phyloP scores from a whole-genome alignment of 2,113 vertebrate genomes.

The Dasyprocta punctata region DNA sequence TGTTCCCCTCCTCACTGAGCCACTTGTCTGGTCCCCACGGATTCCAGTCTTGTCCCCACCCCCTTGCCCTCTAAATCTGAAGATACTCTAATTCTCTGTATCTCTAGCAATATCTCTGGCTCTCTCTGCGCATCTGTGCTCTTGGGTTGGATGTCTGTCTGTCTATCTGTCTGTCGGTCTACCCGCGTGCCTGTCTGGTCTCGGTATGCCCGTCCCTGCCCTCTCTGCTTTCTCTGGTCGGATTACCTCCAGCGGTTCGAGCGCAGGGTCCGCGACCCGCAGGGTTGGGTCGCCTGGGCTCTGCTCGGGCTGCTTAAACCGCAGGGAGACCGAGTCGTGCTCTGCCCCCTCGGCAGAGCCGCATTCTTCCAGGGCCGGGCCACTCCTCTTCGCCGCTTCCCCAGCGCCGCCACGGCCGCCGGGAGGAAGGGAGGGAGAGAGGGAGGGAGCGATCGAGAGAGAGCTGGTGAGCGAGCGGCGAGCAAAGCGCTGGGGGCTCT shows the following conservation, averaged over 20 bases:
- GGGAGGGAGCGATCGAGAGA: constrained; percentile 60
- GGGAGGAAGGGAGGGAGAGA: constrained; percentile 68
- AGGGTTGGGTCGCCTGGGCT: background rate
- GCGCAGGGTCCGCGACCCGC: background rate
- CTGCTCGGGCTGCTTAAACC: constrained; percentile 28
- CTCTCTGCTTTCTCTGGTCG: background rate
- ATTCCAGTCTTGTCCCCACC: background rate
- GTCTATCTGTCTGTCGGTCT: constrained; percentile 14
- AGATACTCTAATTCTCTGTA: background rate
- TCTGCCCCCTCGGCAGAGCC: constrained; percentile 65
- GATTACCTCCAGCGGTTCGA: constrained; percentile 76
- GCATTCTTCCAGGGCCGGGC: constrained; percentile 79
- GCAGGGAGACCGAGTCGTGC: constrained; percentile 44
- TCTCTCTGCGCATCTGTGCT: background rate
- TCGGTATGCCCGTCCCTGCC: background rate
- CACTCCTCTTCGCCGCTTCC: constrained; percentile 80
- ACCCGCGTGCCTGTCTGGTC: background rate
- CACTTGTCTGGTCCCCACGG: background rate
- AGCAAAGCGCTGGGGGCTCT: constrained; percentile 53
- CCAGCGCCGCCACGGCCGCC: constrained; percentile 60
- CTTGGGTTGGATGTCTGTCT: background rate
- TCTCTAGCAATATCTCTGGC: background rate
- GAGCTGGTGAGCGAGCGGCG: background rate
- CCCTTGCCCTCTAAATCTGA: constrained; percentile 29
- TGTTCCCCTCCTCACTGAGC: background rate